Evolutionary conservation across 2,113 vertebrate species (phyloP), one percentile per base, ranked within the genome.

Genomic region (Sitta europaea): DNA sequence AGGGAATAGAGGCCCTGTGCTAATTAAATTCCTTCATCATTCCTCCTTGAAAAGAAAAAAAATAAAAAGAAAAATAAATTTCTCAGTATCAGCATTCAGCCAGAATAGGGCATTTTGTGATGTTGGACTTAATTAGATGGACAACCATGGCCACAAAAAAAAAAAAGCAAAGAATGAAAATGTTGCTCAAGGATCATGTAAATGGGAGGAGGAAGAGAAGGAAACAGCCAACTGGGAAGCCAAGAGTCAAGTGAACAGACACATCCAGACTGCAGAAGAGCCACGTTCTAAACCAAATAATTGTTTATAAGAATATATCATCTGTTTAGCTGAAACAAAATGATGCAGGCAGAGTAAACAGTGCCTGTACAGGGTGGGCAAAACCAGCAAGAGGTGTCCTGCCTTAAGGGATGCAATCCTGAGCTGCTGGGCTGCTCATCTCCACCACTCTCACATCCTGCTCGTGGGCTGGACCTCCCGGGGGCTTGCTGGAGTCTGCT

Each of bases 11-110:
- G 15, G 79, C 43, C 36, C 36, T 9, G 13, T 53, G 92, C 48
- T 96, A 94, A 95, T 93, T 95, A 88, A 96, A 94, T 94, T 90
- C 79, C 61, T 93, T 76, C 61, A 6, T 77, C 65, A 84, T 24
- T 90, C 31, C 19, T 76, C 62, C 73, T 79, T 3, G 10, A 53
- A 53, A 68, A 65, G 11, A 57, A 58, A 23, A 57, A 35, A 31
- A 42, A 24, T n/a, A 13, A 43, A 19, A 35, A 86, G 7, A 11
- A 3, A 71, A 71, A 63, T 1, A 2, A 29, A 81, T 65, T 79
- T 68, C 59, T 90, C 68, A 42, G 40, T 90, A 94, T 92, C 95
- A 86, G 63, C 61, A 38, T 71, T 94, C 65, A 70, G 54, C 36
- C 79, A 92, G 85, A 94, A 80, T 40, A 59, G 78, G 55, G 65